Evolutionary conservation across 2,888 invertebrate species (phyloP).

Genomic region (Ectemnius lituratus): DNA sequence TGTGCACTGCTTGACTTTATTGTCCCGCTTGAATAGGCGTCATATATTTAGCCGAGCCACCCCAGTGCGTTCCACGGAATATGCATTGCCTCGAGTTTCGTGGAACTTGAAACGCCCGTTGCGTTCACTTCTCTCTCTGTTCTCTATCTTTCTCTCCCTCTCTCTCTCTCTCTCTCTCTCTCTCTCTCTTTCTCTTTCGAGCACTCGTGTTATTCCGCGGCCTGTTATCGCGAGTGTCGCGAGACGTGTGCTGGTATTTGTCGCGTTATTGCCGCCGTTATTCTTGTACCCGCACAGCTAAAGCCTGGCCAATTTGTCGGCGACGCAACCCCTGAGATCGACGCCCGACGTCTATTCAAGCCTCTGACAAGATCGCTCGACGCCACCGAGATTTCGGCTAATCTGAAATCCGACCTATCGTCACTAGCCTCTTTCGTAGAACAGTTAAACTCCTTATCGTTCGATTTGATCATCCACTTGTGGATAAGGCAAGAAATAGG

Average conservation of each 20-base stretch:
- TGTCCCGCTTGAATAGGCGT: conserved; percentile 7
- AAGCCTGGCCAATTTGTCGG: neutral
- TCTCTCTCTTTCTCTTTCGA: too few species aligned
- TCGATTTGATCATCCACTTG: too few species aligned
- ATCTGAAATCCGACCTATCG: too few species aligned
- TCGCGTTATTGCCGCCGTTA: conserved; percentile 5
- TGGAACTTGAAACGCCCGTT: neutral
- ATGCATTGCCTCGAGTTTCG: neutral
- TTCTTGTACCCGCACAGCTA: neutral
- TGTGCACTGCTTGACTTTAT: conserved; percentile 4
- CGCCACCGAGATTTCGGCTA: too few species aligned
- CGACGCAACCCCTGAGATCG: too few species aligned
- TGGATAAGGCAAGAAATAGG: too few species aligned
- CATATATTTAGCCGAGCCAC: neutral
- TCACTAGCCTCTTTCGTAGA: too few species aligned
- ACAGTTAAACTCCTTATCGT: too few species aligned
- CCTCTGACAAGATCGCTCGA: too few species aligned
- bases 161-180: neutral
- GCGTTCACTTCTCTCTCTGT: neutral
- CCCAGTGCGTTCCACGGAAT: conserved; percentile 1
- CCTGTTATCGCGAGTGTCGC: conserved; percentile 4
- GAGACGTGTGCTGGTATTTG: neutral
- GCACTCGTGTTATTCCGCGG: neutral
- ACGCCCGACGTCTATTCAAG: too few species aligned
- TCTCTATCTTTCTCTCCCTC: neutral